Percentiles rank a stretch among this genome's conserved stretches.
Conservation (phyloP, 1,140 invertebrate genomes). For the Trachymyrmex cornetzi region DNA sequence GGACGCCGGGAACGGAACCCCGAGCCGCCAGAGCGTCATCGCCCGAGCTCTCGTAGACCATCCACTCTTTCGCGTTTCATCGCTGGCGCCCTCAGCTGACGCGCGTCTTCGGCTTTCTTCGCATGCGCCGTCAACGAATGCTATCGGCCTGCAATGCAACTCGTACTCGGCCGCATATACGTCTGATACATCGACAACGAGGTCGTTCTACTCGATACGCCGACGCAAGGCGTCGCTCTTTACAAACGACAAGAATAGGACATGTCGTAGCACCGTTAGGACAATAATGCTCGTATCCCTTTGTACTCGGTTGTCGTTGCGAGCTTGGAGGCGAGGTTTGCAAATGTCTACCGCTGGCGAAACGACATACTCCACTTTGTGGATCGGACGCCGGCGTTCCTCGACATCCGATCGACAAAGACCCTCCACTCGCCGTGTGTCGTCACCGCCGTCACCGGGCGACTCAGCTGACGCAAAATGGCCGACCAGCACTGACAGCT, state of each 20-base stretch:
- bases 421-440: constrained; percentile 72
- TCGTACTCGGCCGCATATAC: background rate
- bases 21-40: background rate
- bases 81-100: constrained; percentile 78
- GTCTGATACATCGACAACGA: background rate
- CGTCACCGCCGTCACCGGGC: constrained; percentile 74
- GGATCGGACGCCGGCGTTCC: background rate
- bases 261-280: background rate
- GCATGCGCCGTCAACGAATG: background rate
- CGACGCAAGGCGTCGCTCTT: background rate
- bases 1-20: constrained; percentile 21
- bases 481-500: constrained; percentile 73
- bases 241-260: background rate
- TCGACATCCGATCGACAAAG: too few relatives aligned
- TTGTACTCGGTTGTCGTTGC: background rate
- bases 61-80: constrained; percentile 76
- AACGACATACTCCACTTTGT: background rate
- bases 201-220: background rate
- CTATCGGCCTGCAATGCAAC: background rate
- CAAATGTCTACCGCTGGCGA: background rate
- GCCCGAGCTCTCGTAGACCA: constrained; percentile 52
- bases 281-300: background rate
- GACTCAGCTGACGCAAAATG: constrained; percentile 77
- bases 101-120: constrained; percentile 18
- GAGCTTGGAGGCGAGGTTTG: background rate